These are phyloP conservation scores for Leucophenga maculata DNA, from an alignment of 2,888 invertebrate species.

Conservation along the genomic window DNA sequence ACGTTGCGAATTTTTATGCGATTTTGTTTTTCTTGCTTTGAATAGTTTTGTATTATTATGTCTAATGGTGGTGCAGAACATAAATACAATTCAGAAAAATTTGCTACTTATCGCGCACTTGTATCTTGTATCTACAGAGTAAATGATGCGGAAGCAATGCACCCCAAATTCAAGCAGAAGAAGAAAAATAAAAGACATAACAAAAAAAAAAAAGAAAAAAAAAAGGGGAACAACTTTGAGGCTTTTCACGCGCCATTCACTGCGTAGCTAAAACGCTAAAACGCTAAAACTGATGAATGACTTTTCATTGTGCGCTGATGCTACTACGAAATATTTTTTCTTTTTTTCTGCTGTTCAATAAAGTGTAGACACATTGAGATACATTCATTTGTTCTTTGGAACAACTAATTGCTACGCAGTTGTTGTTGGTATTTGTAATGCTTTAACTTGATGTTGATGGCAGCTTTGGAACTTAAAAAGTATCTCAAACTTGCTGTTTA, in stretches of 20 bases:
- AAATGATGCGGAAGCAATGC: not conserved
- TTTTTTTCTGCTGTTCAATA: no score
- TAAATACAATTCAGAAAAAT: no score
- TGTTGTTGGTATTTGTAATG: not conserved
- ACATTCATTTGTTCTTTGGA: not conserved
- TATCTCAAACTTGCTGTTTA: not conserved
- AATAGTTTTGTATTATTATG: no score
- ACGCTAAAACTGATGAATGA: conserved; percentile 9
- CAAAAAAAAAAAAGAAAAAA: conserved; percentile 2
- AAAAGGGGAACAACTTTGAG: not conserved
- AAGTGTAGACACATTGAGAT: not conserved
- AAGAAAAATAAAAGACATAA: not conserved
- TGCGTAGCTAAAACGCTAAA: not conserved
- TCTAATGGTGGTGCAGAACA: no score
- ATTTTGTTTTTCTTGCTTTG: no score
- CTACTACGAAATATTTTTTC: no score
- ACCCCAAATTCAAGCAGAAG: not conserved
- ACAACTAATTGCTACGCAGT: not conserved
- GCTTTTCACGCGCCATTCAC: not conserved
- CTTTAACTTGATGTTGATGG: not conserved
- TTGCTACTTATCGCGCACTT: not conserved
- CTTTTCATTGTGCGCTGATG: not conserved
- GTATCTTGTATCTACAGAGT: not conserved
- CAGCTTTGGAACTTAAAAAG: not conserved
- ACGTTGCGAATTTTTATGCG: no score